Base-by-base conservation (phyloP, 2,113 vertebrate genomes). In the Plotosus lineatus region DNA sequence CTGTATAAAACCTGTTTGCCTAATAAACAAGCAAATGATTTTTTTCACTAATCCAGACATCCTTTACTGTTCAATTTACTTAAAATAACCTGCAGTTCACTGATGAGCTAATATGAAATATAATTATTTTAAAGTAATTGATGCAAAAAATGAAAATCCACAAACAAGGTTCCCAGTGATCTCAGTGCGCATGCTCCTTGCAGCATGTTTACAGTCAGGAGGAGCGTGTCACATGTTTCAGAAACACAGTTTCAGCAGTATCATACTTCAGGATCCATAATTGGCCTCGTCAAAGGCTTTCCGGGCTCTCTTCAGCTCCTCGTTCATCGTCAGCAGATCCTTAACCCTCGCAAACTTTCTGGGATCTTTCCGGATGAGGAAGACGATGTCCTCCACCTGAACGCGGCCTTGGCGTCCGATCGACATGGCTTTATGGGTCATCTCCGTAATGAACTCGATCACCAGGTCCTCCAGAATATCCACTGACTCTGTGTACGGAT, bases 371-470 rank as follows among this genome's bases (percentile, higher is more conserved):
- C 97, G 95, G 50, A 99, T 99, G 0, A 99, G 93, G 84, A 98
- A 99, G 11, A 99, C 97, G 0, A 99, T 98, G 89, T 99, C 98
- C 90, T 99, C 98, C 60, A 99, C 98, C 92, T 99, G 98, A 10
- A 99, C 97, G 0, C 98, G 95, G 6, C 98, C 98, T 90, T 98
- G 98, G 78, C 98, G 94, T 40, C 97, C 98, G 28, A 98, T 98
- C 0, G 96, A 97, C 97, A 99, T 98, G 73, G 97, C 98, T 87
- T 99, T 99, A 90, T 99, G 98, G 14, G 97, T 99, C 98, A 98
- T 99, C 88, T 99, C 98, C 28, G 98, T 99, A 90, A 99, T 95
- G 81, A 99, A 99, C 85, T 99, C 98, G 85, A 99, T 99, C 51
- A 99, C 97, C 74, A 99, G 92, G 75, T 99, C 98, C 89, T 99